Percentiles rank a stretch among this genome's conserved stretches.
These are phyloP conservation scores for Copsychus sechellarum DNA, from an alignment of 2,113 vertebrate species.

Conservation along the genomic window DNA sequence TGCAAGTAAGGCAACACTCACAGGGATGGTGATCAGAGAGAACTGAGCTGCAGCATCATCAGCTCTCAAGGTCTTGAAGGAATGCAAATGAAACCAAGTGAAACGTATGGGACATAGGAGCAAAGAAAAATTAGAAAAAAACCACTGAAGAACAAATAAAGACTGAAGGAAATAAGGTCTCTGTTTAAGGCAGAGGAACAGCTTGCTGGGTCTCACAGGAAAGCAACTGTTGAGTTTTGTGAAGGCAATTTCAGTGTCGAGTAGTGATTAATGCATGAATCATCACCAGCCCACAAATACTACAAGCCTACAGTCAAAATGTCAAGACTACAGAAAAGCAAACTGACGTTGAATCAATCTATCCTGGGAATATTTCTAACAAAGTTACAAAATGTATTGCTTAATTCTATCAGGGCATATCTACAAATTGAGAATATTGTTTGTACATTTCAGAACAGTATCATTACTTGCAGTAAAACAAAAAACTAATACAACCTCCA, in stretches of 20 bases:
- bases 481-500: not conserved
- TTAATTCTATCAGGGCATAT: not conserved
- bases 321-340: conserved; percentile 27
- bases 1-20: fast-evolving
- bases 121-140: not conserved
- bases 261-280: conserved; percentile 27
- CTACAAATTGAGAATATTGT: not conserved
- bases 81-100: fast-evolving
- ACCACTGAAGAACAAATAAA: not conserved
- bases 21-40: not conserved
- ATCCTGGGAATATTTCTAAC: conserved; percentile 4
- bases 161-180: not conserved
- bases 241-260: not conserved
- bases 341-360: not conserved
- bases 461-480: not conserved
- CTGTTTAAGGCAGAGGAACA: not conserved
- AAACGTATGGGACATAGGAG: fast-evolving
- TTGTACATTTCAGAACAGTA: not conserved
- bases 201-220: not conserved
- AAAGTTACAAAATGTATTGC: not conserved
- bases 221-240: conserved; percentile 4
- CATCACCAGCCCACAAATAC: conserved; percentile 26
- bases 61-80: not conserved
- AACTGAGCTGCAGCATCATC: not conserved
- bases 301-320: conserved; percentile 17